Base-by-base conservation (phyloP, 2,888 invertebrate species). In the Suillia variegata region DNA sequence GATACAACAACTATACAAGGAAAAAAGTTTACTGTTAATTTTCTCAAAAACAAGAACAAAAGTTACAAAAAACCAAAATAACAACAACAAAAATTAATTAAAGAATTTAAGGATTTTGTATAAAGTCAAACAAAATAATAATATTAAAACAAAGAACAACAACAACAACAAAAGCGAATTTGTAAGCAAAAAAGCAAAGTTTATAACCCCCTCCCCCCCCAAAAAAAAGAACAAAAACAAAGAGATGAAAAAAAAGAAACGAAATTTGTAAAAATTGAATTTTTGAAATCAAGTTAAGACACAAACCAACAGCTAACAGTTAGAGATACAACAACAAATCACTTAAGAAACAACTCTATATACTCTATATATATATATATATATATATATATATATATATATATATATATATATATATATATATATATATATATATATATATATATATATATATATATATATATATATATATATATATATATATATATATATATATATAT, bases 1-100 rank as follows among this genome's bases (percentile, higher is more conserved):
- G 74, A 74, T 71, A 74, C 71, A 72, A 74, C 66, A 71, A 71
- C 71, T 71, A 71, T 71, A 71, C 71, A 71, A 71, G 71, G 71
- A 74, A 71, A n/a, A 72, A 63, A 54, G 45, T 34, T 62, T 53
- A 54, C 59, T 62, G 62, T 62, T 62, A 62, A 51, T 59, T 62
- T 58, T 54, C 13, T 56, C 31, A 49, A 56, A 61, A 54, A 17
- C 15, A 22, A n/a, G n/a, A n/a, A n/a, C n/a, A n/a, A 6, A 45
- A 57, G 24, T 50, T 31, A 38, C n/a, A 20, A 52, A 17, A 22
- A 2, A 5, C 10, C 6, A 38, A 38, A 42, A 20, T 13, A 52
- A 33, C 5, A 21, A 20, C 12, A 38, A n/a, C 18, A 47, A 47
- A 21, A 47, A 6, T 13, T 15, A 38, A 54, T 15, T 22, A 38